These are phyloP conservation scores for Lethrus apterus DNA, from an alignment of 1,140 invertebrate genomes.

Conservation along the genomic window DNA sequence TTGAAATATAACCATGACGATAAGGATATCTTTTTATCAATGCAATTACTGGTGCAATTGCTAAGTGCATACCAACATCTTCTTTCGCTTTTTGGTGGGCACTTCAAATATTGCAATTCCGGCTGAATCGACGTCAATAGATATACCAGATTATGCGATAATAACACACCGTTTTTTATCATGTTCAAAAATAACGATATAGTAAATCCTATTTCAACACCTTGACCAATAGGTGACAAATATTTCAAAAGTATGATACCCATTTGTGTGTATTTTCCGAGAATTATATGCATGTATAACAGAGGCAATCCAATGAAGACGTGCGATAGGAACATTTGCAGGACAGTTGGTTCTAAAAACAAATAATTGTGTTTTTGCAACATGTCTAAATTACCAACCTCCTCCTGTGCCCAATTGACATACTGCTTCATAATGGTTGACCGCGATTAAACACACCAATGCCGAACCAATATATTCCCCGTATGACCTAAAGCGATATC, in stretches of 20 bases:
- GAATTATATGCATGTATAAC: constrained; percentile 7
- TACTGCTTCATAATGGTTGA: too few relatives aligned
- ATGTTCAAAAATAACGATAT: constrained; percentile 1
- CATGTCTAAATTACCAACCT: too few relatives aligned
- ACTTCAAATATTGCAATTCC: not conserved
- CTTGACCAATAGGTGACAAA: not conserved
- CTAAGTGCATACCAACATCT: not conserved
- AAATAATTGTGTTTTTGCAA: too few relatives aligned
- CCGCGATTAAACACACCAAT: too few relatives aligned
- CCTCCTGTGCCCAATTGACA: too few relatives aligned
- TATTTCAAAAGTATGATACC: not conserved
- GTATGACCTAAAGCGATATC: too few relatives aligned
- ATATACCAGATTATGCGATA: constrained; percentile 3
- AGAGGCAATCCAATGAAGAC: constrained; percentile 4
- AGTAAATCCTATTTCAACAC: not conserved
- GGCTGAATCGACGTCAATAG: constrained; percentile 2
- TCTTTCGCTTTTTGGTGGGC: not conserved
- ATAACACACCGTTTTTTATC: not conserved
- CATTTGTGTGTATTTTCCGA: constrained; percentile 6
- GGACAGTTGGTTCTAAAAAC: not conserved
- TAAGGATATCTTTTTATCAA: too few relatives aligned
- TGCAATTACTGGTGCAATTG: too few relatives aligned
- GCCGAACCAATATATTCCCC: too few relatives aligned
- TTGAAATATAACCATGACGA: too few relatives aligned
- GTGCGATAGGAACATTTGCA: not conserved